phyloP scores from a whole-genome alignment of 2,797 vertebrate genomes.

The Arremon brunneinucha region DNA sequence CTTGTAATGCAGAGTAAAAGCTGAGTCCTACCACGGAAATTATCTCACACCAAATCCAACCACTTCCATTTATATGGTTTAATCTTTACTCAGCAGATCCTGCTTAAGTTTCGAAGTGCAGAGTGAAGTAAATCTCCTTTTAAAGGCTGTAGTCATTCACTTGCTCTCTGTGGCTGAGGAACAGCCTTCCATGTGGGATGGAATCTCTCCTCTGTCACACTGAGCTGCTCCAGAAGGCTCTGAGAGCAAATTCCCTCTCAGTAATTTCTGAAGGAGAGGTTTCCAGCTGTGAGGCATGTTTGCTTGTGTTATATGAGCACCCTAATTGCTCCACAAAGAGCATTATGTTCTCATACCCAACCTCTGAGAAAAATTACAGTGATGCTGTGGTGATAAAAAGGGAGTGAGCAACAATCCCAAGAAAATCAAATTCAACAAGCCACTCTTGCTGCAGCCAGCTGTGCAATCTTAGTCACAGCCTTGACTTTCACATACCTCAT shows the following conservation, averaged over 20 bases:
- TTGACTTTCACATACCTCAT: not conserved
- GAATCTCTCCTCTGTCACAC: not conserved
- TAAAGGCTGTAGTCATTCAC: not conserved
- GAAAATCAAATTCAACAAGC: not conserved
- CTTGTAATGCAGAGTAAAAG: not conserved
- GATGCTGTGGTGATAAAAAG: not conserved
- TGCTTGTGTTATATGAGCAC: not conserved
- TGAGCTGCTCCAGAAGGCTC: not conserved
- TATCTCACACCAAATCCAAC: not conserved
- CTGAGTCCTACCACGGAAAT: not conserved
- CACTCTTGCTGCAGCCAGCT: slow-evolving; percentile 7
- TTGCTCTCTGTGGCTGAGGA: not conserved
- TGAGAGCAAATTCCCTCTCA: not conserved
- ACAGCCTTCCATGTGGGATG: not conserved
- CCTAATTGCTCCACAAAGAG: not conserved
- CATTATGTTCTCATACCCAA: not conserved
- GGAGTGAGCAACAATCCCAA: not conserved
- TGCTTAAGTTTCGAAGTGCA: not conserved
- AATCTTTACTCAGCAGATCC: slow-evolving; percentile 1
- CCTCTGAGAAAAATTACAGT: not conserved
- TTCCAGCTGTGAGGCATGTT: not conserved
- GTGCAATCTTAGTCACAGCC: not conserved
- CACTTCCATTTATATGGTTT: not conserved
- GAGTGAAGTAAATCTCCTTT: not conserved
- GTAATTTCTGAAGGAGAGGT: not conserved